Evolutionary conservation across 1,140 invertebrate species (phyloP).

Genomic region (Hestina assimilis): DNA sequence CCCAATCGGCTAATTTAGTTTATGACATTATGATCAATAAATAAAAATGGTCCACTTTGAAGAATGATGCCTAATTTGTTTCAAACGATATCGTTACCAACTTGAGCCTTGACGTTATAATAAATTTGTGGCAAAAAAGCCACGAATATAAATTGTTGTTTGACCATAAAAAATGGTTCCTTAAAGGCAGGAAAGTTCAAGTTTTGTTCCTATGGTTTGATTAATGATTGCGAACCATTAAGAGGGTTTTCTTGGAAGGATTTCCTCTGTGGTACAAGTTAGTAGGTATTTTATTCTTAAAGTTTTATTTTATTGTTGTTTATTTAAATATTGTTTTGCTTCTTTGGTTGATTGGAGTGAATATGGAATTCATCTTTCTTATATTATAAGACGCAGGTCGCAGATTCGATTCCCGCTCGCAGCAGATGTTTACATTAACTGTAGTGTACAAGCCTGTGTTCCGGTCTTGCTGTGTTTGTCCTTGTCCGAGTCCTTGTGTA

Average conservation of each 20-base stretch:
- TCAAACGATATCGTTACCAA: not conserved
- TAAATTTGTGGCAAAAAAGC: slow-evolving; percentile 9
- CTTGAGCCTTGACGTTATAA: slow-evolving; percentile 4
- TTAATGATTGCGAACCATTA: slow-evolving; percentile 27
- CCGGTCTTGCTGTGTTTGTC: too few species aligned
- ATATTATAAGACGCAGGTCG: too few species aligned
- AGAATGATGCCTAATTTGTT: not conserved
- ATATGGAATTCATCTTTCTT: too few species aligned
- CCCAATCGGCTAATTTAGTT: too few species aligned
- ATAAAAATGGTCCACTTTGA: not conserved
- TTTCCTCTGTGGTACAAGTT: slow-evolving; percentile 1
- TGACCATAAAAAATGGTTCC: slow-evolving; percentile 29
- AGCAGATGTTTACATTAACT: too few species aligned
- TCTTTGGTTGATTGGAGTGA: too few species aligned
- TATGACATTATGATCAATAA: too few species aligned
- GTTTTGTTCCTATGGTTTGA: slow-evolving; percentile 33
- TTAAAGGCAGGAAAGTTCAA: slow-evolving; percentile 21
- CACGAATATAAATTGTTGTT: slow-evolving; percentile 20
- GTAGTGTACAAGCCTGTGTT: too few species aligned
- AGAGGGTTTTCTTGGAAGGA: slow-evolving; percentile 1
- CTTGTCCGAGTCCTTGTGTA: too few species aligned
- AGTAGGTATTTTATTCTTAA: not conserved
- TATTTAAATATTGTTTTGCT: too few species aligned
- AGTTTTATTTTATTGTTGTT: too few species aligned
- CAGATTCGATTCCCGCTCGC: too few species aligned